Percentiles rank a stretch among this genome's conserved stretches.
phyloP scores from a whole-genome alignment of 2,888 invertebrate genomes.

The Mamestra brassicae region DNA sequence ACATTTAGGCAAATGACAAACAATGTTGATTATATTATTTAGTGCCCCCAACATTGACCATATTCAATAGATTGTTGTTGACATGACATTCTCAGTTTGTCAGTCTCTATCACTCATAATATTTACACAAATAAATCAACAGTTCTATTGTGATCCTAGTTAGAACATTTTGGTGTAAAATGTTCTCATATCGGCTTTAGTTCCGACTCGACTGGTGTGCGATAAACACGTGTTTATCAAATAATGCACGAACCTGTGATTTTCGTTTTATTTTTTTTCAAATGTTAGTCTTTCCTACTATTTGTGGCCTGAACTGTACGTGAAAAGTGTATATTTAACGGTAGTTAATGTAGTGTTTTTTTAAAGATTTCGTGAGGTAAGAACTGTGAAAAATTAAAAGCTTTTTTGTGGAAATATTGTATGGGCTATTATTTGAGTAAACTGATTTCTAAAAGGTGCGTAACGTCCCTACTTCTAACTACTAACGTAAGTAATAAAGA shows the following conservation, averaged over 20 bases:
- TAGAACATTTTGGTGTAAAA: conserved; percentile 25
- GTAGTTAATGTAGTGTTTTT: not conserved
- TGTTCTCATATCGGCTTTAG: conserved; percentile 24
- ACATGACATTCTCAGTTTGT: conserved; percentile 38
- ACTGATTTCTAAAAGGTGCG: not conserved
- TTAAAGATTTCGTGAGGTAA: conserved; percentile 32
- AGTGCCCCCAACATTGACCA: not conserved
- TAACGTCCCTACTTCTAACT: too few relatives aligned
- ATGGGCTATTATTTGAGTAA: not conserved
- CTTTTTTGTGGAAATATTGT: not conserved
- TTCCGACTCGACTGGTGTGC: conserved; percentile 30
- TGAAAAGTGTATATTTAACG: conserved; percentile 11
- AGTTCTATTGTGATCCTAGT: conserved; percentile 50
- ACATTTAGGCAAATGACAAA: not conserved
- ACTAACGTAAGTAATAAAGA: too few relatives aligned
- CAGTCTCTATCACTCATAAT: conserved; percentile 30
- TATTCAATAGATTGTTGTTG: conserved; percentile 26
- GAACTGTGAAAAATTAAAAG: not conserved
- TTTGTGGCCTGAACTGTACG: conserved; percentile 36
- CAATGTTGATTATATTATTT: conserved; percentile 32
- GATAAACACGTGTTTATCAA: conserved; percentile 33
- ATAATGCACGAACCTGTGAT: conserved; percentile 37
- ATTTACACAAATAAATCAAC: conserved; percentile 51
- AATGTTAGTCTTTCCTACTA: not conserved
- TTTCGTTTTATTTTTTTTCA: conserved; percentile 28